Conservation (phyloP, 1,140 invertebrate genomes). For the Paraescarpia echinospica region DNA sequence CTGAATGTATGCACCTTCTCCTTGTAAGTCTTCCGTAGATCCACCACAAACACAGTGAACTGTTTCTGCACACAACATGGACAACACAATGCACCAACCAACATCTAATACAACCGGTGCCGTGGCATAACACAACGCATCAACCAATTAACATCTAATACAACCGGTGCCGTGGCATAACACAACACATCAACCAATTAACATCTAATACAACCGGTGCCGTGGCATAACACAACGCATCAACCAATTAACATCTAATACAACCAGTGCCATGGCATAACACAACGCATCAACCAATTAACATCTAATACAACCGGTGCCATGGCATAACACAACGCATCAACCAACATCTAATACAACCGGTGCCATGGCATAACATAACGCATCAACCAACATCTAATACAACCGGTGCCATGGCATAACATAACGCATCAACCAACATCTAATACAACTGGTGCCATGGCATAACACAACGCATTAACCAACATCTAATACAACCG, state of each 20-base stretch:
- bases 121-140: not conserved
- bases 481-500: not conserved
- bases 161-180: not conserved
- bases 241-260: not conserved
- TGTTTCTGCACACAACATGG: conserved; percentile 40
- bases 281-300: not conserved
- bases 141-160: not conserved
- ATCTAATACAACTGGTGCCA: not conserved
- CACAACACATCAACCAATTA: not conserved
- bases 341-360: not conserved
- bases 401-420: not conserved
- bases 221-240: not conserved
- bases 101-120: not conserved
- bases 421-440: not conserved
- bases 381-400: not conserved
- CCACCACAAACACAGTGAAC: conserved; percentile 52
- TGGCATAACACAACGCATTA: not conserved
- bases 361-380: not conserved
- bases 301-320: not conserved
- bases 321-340: not conserved
- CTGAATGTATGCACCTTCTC: conserved; percentile 47
- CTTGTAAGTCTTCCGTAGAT: conserved; percentile 42
- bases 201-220: not conserved
- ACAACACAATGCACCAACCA: not conserved
- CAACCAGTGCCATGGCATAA: not conserved